Conservation (phyloP, 2,888 invertebrate species). For the Notocelia uddmanniana region DNA sequence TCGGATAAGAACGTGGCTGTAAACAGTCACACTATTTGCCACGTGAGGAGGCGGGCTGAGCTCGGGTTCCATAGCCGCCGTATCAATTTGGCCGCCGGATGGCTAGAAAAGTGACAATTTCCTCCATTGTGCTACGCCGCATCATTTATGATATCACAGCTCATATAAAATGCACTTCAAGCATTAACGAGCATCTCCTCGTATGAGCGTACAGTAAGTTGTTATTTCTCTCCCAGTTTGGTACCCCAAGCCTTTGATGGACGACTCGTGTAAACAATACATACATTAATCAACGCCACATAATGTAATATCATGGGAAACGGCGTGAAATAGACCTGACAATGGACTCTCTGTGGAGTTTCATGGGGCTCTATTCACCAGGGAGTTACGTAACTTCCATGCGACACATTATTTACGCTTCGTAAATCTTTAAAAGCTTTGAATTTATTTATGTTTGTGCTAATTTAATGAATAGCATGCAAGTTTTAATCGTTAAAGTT, state of each 20-base stretch:
- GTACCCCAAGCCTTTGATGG: slow-evolving; percentile 35
- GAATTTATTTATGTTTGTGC: slow-evolving; percentile 10
- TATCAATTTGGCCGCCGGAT: slow-evolving; percentile 71
- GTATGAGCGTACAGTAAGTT: slow-evolving; percentile 20
- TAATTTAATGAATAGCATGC: slow-evolving; percentile 10
- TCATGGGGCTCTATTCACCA: slow-evolving; percentile 29
- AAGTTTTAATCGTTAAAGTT: slow-evolving; percentile 17
- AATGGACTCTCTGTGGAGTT: slow-evolving; percentile 58
- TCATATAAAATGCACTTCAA: slow-evolving; percentile 33
- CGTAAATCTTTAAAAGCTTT: slow-evolving; percentile 21
- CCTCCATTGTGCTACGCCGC: slow-evolving; percentile 55
- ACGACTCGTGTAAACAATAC: slow-evolving; percentile 50
- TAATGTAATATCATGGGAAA: slow-evolving; percentile 46
- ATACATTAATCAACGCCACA: slow-evolving; percentile 48
- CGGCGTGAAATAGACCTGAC: slow-evolving; percentile 50
- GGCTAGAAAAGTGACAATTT: slow-evolving; percentile 71
- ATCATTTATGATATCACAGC: slow-evolving; percentile 35
- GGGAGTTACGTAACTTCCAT: slow-evolving; percentile 30
- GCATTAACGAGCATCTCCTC: slow-evolving; percentile 29
- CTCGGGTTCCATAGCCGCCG: slow-evolving; percentile 50
- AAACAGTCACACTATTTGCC: slow-evolving; percentile 51
- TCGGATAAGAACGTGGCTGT: slow-evolving; percentile 47
- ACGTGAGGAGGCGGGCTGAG: slow-evolving; percentile 57
- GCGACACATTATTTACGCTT: slow-evolving; percentile 4
- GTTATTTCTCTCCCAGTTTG: slow-evolving; percentile 26